Conservation (phyloP, 2,113 vertebrate species). For the Pterocles gutturalis region DNA sequence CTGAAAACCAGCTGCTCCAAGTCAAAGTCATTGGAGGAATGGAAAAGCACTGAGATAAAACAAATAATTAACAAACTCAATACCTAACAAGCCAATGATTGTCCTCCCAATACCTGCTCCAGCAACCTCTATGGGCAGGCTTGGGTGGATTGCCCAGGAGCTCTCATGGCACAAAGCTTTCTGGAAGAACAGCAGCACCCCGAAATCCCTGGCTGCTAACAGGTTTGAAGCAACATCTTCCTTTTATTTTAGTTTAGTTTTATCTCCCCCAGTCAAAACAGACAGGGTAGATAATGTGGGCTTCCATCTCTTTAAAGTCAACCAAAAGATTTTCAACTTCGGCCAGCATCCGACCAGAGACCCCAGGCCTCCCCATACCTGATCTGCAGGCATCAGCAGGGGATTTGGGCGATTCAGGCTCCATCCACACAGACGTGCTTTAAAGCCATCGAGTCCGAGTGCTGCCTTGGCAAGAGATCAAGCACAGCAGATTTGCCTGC, state of each 20-base stretch:
- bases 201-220: background rate
- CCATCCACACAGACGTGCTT: rapidly evolving
- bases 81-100: background rate
- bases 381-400: background rate
- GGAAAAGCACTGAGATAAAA: background rate
- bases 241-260: background rate
- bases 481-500: background rate
- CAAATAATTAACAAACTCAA: background rate
- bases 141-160: background rate
- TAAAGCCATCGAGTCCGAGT: background rate
- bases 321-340: background rate
- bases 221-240: background rate
- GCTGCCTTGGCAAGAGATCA: background rate
- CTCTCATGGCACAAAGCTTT: background rate
- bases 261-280: background rate
- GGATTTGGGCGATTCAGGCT: background rate
- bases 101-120: background rate
- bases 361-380: background rate
- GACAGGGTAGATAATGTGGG: background rate
- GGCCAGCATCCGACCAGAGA: rapidly evolving
- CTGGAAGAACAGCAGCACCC: background rate
- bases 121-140: rapidly evolving
- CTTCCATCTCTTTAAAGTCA: background rate
- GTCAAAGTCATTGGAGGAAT: background rate
- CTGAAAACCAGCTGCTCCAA: background rate